Conservation (phyloP, 2,888 invertebrate species). For the Choreutis nemorana region DNA sequence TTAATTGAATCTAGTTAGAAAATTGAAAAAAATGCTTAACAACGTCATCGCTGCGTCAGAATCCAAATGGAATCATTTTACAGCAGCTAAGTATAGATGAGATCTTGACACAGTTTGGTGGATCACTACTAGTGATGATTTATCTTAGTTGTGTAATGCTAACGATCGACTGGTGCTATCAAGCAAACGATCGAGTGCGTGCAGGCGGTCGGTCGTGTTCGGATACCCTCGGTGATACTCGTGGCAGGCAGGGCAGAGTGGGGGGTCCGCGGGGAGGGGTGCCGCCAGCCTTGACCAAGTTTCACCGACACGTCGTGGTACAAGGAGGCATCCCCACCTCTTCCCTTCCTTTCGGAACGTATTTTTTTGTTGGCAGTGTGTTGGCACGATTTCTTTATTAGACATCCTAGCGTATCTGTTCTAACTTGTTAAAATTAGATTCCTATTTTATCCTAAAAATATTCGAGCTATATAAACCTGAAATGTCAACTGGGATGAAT, state of each 20-base stretch:
- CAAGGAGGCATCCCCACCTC: constrained; percentile 62
- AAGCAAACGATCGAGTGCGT: constrained; percentile 44
- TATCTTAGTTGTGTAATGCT: constrained; percentile 52
- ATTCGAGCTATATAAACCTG: too few species aligned
- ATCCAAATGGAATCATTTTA: too few species aligned
- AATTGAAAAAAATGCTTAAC: too few species aligned
- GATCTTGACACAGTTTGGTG: constrained; percentile 59
- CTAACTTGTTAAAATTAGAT: neutral
- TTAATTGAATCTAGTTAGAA: too few species aligned
- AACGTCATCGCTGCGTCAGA: too few species aligned
- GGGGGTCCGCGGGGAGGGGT: constrained; percentile 30
- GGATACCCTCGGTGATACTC: constrained; percentile 34
- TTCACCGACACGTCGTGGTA: constrained; percentile 60
- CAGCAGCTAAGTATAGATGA: constrained; percentile 23
- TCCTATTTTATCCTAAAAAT: too few species aligned
- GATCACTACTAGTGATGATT: constrained; percentile 52
- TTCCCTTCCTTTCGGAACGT: constrained; percentile 52
- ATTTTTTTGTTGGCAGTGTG: constrained; percentile 33
- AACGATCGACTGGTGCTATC: constrained; percentile 44
- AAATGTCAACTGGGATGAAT: too few species aligned
- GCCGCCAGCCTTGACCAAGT: constrained; percentile 62
- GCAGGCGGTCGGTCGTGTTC: constrained; percentile 28
- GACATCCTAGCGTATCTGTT: constrained; percentile 18
- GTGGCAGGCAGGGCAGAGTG: constrained; percentile 19
- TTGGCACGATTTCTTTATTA: constrained; percentile 55